Evolutionary conservation across 2,888 invertebrate species (phyloP).

Genomic region (Chironomus tentans): DNA sequence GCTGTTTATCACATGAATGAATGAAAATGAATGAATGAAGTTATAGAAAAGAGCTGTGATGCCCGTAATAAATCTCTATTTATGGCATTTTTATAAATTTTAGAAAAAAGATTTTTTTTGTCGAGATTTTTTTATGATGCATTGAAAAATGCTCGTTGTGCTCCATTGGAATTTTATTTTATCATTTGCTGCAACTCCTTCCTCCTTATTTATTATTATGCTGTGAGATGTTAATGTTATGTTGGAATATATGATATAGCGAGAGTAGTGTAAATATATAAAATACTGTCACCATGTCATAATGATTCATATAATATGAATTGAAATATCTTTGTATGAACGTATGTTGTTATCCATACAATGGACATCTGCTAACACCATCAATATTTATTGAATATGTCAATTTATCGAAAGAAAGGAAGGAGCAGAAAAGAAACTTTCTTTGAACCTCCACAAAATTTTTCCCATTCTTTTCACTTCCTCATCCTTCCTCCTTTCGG

Average conservation of each 20-base stretch:
- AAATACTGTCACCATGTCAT: conserved; percentile 19
- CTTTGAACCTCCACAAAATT: not conserved
- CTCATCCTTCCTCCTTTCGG: not conserved
- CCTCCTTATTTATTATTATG: not conserved
- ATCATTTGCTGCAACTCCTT: not conserved
- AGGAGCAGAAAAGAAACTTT: conserved; percentile 2
- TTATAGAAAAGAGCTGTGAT: not conserved
- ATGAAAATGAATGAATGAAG: not conserved
- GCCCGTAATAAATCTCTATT: conserved; percentile 22
- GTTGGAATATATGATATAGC: not conserved
- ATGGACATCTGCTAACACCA: conserved; percentile 26
- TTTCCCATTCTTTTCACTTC: not conserved
- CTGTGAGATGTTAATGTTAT: too few species aligned
- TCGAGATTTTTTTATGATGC: conserved; percentile 6
- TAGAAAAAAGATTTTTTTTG: conserved; percentile 1
- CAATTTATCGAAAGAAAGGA: conserved; percentile 12
- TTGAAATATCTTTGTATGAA: not conserved
- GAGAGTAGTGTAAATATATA: not conserved
- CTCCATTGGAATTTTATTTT: not conserved
- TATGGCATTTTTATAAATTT: not conserved
- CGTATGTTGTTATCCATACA: not conserved
- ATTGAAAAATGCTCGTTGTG: conserved; percentile 8
- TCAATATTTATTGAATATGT: conserved; percentile 26
- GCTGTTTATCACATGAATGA: conserved; percentile 14
- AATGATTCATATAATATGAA: conserved; percentile 15